Base-by-base conservation (phyloP, 2,888 invertebrate genomes). In the Leucozona laternaria region DNA sequence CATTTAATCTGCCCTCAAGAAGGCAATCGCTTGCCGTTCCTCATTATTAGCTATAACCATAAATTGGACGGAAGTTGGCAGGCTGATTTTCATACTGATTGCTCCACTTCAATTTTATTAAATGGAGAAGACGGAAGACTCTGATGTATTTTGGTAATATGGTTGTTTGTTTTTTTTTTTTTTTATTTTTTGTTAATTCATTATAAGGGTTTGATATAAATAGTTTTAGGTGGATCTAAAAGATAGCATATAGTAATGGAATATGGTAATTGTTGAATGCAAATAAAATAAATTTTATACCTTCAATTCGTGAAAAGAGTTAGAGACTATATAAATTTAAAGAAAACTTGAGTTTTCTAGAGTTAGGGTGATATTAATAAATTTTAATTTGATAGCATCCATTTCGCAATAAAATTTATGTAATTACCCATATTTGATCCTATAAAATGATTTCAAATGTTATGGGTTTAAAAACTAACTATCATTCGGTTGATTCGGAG, bases 51-150 rank as follows among this genome's bases (percentile, higher is more conserved):
- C 80, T 25, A 77, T 77, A 72, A 77, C 77, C 72, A 85, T 77
- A 85, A 80, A 85, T 77, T 77, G 58, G 58, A 50, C 66, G 66
- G 71, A 84, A 80, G 78, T 62, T 57, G 60, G 37, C 62, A 37
- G 72, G 73, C 77, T 80, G 85, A 85, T 85, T 85, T 77, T 70
- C 80, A 76, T 80, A 80, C 80, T 71, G 85, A 80, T 85, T 85
- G 85, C 55, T 62, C 17, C 62, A 57, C 62, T 73, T 85, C 77
- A 80, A 80, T 78, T 85, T 85, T 31, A 77, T 77, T 85, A 85
- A 85, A 60, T 80, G 85, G 72, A 7, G 43, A 55, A 40, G 57
- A 40, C 45, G 53, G 37, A 55, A 15, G 31, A n/a, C n/a, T n/a
- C n/a, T n/a, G n/a, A n/a, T 31, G 6, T 66, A 66, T 68, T 43